Base-by-base conservation (phyloP, 37 sponge, comb jelly and placozoan genomes). In the Tethya wilhelma region DNA sequence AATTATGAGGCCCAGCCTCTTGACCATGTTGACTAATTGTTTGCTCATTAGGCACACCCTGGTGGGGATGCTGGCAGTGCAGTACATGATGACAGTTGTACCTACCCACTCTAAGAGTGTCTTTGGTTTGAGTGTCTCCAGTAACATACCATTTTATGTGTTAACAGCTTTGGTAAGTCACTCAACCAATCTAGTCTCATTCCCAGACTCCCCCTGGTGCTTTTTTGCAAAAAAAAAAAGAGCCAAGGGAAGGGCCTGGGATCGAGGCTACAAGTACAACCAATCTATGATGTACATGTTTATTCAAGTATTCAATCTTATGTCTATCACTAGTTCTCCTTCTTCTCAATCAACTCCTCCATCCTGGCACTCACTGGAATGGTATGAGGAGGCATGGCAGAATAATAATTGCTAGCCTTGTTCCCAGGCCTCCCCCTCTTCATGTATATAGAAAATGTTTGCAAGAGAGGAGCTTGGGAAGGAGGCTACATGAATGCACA, bases 71-170 rank as follows among this genome's bases (percentile, higher is more conserved):
- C 34, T 81, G 44, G 62, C 36, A 5, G 32, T 38, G 45, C 59
- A 39, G 7, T 60, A 81, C 46, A 1, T 63, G n/a, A 31, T 2
- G 29, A 23, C 70, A 2, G 70, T 80, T 38, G 7, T 19, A 25
- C 59, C 80, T 26, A 39, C 57, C 6, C 70, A 69, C 80, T 58
- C 30, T 7, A n/a, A n/a, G n/a, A 6, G 26, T 44, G 25, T 81
- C 1, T 20, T 49, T 7, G 22, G 39, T 9, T 38, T 81, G 29
- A 60, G 56, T 30, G 20, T 64, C 73, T 58, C 69, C 42, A 69
- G 82, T 45, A 81, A 63, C 82, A 34, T 59, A 0, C 71, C 59
- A 20, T 38, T 81, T 64, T 81, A 81, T 25, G 9, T 71, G 45
- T 64, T 81, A 32, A 44, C 59, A 17, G 32, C 38, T 26, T 2